Conservation (phyloP, 2,888 invertebrate species). For the Cecidostiba fungosa region DNA sequence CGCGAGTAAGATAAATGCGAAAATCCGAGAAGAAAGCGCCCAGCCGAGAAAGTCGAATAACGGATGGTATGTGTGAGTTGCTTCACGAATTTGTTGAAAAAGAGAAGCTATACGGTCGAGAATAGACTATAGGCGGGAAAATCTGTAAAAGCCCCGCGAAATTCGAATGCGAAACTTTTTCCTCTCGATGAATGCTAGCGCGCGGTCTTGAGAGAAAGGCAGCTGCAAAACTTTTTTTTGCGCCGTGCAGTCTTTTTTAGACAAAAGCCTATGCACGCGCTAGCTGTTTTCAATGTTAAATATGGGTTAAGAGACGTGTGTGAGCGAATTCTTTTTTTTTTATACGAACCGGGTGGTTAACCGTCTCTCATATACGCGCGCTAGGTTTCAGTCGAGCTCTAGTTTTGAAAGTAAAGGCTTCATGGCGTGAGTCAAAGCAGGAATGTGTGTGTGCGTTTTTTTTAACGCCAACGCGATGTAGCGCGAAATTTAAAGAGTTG, state of each 20-base stretch:
- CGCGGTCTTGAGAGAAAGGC: conserved; percentile 1
- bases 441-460: background rate
- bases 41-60: background rate
- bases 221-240: conserved; percentile 14
- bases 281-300: conserved; percentile 46
- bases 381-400: background rate
- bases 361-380: background rate
- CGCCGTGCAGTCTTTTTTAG: background rate
- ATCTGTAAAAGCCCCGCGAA: conserved; percentile 14
- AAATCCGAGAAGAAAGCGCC: background rate
- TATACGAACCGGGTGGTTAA: background rate
- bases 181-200: background rate
- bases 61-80: background rate
- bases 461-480: conserved; percentile 2
- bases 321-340: background rate
- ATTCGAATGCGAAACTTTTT: conserved; percentile 12
- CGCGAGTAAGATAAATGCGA: conserved; percentile 39
- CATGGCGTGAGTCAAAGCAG: background rate
- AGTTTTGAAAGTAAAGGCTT: background rate
- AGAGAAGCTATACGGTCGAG: background rate
- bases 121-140: background rate
- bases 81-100: background rate
- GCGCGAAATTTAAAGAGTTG: conserved; percentile 23
- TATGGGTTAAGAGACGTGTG: conserved; percentile 50
- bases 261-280: conserved; percentile 59